Evolutionary conservation across 2,113 vertebrate species (phyloP).

Genomic region (Sturnira hondurensis): DNA sequence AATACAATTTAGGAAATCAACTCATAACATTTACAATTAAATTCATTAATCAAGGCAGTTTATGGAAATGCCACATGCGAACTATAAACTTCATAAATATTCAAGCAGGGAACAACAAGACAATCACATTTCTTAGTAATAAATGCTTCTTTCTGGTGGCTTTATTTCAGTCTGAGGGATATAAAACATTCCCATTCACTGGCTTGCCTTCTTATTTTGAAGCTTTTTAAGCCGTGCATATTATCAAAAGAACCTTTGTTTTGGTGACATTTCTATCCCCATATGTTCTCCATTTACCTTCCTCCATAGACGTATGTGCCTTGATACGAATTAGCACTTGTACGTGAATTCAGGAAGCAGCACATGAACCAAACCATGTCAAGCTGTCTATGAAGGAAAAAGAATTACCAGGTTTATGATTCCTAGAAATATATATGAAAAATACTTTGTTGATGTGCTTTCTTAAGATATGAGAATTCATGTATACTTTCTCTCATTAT

Average conservation of each 20-base stretch:
- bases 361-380: conserved; percentile 13
- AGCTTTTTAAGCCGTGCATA: conserved; percentile 12
- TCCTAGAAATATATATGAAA: background rate
- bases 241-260: conserved; percentile 44
- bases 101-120: conserved; percentile 34
- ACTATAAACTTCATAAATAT: conserved; percentile 63
- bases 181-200: background rate
- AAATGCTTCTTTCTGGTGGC: background rate
- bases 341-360: conserved; percentile 45
- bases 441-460: background rate
- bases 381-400: background rate
- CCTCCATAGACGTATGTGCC: background rate
- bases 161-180: conserved; percentile 21
- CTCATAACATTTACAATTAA: conserved; percentile 65
- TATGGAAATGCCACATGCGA: conserved; percentile 39
- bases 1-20: conserved; percentile 47
- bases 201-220: conserved; percentile 41
- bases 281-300: conserved; percentile 39
- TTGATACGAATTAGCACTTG: conserved; percentile 34
- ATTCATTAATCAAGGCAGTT: conserved; percentile 67
- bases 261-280: conserved; percentile 36
- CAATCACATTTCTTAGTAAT: conserved; percentile 44
- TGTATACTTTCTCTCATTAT: background rate
- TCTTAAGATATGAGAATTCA: background rate
- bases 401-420: background rate